Percentiles rank a stretch among this genome's conserved stretches.
phyloP scores from a whole-genome alignment of 2,888 invertebrate genomes.

The Erebia palarica region DNA sequence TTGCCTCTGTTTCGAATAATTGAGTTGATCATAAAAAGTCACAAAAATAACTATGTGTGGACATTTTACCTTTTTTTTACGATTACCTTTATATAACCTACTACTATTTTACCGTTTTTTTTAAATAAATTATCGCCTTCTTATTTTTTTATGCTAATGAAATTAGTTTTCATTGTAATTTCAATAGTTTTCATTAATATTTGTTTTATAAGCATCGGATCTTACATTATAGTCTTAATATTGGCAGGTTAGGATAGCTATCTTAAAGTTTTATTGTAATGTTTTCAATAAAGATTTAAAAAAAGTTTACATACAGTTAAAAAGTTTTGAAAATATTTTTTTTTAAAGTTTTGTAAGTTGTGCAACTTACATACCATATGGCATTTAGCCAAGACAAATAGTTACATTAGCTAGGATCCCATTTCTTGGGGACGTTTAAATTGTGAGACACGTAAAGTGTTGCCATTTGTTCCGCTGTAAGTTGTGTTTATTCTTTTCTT shows the following conservation, averaged over 20 bases:
- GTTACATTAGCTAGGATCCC: conserved; percentile 69
- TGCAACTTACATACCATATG: conserved; percentile 45
- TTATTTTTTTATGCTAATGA: conserved; percentile 6
- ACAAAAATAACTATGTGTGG: conserved; percentile 3
- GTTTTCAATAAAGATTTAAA: not conserved
- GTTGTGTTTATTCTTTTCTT: conserved; percentile 71
- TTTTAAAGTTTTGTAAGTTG: not conserved
- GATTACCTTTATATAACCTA: too few relatives aligned
- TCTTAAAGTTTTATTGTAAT: too few relatives aligned
- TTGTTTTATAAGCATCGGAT: not conserved
- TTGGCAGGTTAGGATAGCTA: too few relatives aligned
- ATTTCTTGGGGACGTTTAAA: conserved; percentile 69
- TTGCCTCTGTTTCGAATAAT: conserved; percentile 55
- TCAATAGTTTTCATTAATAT: not conserved
- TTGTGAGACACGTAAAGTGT: conserved; percentile 75
- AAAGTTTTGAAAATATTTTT: not conserved
- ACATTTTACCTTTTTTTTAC: not conserved
- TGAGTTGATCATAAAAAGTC: conserved; percentile 49
- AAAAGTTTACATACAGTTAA: not conserved
- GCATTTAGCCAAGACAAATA: conserved; percentile 67
- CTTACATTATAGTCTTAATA: too few relatives aligned
- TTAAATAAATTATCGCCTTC: not conserved
- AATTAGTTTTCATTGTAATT: not conserved
- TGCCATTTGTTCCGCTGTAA: conserved; percentile 71
- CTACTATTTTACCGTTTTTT: too few relatives aligned